A percentile compares a stretch with the other conserved stretches of the same genome.
phyloP scores from a whole-genome alignment of 2,797 vertebrate species.

The Tarsius wallacei region DNA sequence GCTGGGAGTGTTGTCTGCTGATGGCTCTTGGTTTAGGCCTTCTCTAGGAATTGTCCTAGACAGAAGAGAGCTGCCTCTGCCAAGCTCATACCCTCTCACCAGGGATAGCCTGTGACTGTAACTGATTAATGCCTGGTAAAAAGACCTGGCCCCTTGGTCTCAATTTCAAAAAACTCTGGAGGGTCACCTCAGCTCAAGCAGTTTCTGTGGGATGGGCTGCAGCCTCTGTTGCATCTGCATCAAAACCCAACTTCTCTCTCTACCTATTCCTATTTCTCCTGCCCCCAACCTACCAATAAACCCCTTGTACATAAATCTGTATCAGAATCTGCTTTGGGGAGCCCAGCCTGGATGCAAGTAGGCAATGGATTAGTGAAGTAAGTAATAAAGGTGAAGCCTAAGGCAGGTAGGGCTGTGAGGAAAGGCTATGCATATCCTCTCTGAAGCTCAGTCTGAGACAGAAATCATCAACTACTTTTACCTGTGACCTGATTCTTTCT shows the following conservation, averaged over 20 bases:
- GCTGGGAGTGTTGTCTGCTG: not conserved
- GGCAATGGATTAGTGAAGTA: not conserved
- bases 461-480: slow-evolving; percentile 16
- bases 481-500: slow-evolving; percentile 57
- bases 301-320: not conserved
- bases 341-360: not conserved
- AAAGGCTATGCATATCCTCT: not conserved
- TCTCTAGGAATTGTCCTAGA: not conserved
- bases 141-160: not conserved
- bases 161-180: not conserved
- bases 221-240: not conserved
- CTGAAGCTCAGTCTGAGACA: slow-evolving; percentile 1
- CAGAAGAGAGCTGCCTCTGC: not conserved
- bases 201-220: not conserved
- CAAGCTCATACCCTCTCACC: not conserved
- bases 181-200: not conserved
- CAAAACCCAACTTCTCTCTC: not conserved
- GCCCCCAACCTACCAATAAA: not conserved
- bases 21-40: not conserved
- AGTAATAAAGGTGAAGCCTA: not conserved
- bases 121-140: not conserved
- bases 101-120: not conserved
- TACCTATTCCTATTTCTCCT: not conserved
- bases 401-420: not conserved
- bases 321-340: not conserved